These are phyloP conservation scores for Phalacrocorax pelagicus DNA, from an alignment of 2,113 vertebrate genomes.

Conservation along the genomic window DNA sequence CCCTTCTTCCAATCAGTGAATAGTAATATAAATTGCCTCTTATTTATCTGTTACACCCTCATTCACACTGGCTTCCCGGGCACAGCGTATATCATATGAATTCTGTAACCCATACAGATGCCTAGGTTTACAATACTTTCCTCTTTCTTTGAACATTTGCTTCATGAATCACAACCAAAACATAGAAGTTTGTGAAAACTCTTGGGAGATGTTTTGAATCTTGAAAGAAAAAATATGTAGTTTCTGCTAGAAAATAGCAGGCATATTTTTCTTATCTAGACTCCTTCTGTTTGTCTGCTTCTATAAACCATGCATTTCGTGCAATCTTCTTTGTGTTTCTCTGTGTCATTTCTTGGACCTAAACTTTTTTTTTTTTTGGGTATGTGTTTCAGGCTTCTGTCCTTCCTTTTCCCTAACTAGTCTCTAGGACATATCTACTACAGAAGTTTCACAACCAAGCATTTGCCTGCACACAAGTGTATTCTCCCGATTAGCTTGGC, in stretches of 20 bases:
- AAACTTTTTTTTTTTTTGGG: background rate
- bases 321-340: background rate
- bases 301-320: background rate
- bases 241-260: background rate
- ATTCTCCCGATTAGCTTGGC: background rate
- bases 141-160: background rate
- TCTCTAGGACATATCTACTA: background rate
- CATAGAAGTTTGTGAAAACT: background rate
- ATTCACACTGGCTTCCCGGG: background rate
- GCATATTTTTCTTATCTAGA: background rate
- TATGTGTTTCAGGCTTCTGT: background rate
- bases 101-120: background rate
- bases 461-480: background rate
- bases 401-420: background rate
- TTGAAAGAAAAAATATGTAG: background rate
- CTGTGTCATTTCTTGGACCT: background rate
- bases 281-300: background rate
- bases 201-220: background rate
- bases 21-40: background rate
- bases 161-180: background rate
- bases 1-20: background rate
- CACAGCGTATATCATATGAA: background rate
- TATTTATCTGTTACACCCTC: background rate
- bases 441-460: background rate
- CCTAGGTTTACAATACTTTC: background rate